Conservation (phyloP, 2,113 vertebrate genomes). For the Syrrhaptes paradoxus region DNA sequence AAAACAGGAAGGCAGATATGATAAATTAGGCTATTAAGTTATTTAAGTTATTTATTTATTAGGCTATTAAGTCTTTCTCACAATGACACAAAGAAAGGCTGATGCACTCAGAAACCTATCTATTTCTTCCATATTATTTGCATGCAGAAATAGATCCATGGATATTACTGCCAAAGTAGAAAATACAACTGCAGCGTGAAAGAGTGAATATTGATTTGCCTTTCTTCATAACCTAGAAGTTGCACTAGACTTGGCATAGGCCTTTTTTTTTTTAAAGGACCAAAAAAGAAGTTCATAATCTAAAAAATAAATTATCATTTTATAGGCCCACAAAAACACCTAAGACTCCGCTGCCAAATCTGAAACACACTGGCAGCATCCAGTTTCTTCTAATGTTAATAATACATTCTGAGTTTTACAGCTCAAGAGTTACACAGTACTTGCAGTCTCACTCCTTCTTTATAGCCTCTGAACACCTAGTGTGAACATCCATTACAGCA, state of each 20-base stretch:
- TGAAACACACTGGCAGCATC: neutral
- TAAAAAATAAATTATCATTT: neutral
- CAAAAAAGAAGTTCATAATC: neutral
- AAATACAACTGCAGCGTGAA: neutral
- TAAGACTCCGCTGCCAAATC: neutral
- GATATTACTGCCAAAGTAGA: neutral
- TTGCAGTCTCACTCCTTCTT: neutral
- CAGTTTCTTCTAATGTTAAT: neutral
- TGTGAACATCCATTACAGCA: neutral
- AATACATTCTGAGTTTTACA: neutral
- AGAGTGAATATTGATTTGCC: neutral
- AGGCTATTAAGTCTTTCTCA: neutral
- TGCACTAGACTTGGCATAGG: neutral
- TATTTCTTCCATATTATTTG: neutral
- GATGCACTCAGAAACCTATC: neutral
- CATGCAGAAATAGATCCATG: neutral
- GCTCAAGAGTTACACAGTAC: neutral
- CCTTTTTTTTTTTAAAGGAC: neutral
- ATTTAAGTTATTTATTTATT: too few relatives aligned
- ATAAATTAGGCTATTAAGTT: neutral
- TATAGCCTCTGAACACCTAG: neutral
- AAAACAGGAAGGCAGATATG: neutral
- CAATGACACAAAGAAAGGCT: neutral
- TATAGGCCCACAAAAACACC: neutral
- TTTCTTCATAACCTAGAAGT: neutral